Evolutionary conservation across 2,113 vertebrate species (phyloP).

Genomic region (Ptychochromis oligacanthus): DNA sequence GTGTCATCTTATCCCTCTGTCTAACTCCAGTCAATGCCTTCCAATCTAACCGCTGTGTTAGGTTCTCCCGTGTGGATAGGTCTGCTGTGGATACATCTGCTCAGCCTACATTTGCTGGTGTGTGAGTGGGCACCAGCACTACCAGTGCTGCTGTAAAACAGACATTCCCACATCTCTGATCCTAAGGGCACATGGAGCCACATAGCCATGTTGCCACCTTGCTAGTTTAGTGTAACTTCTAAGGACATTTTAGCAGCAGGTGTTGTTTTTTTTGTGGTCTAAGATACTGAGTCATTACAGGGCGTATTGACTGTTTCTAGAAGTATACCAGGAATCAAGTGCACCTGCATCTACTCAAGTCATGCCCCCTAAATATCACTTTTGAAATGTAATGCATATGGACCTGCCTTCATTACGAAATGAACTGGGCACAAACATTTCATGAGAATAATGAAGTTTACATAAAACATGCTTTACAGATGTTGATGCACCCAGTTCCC

Average conservation of each 20-base stretch:
- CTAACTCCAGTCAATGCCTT: not conserved
- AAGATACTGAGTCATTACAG: not conserved
- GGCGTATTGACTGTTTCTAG: no score
- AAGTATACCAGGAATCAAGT: no score
- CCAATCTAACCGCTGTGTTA: not conserved
- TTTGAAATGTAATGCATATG: not conserved
- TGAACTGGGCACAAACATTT: not conserved
- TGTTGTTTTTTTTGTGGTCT: not conserved
- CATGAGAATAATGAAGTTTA: not conserved
- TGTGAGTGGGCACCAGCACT: not conserved
- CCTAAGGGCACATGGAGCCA: not conserved
- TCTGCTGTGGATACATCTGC: not conserved
- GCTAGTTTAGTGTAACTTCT: not conserved
- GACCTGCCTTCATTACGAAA: not conserved
- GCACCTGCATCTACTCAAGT: not conserved
- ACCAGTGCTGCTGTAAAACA: no score
- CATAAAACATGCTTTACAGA: not conserved
- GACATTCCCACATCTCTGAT: not conserved
- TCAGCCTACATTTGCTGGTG: not conserved
- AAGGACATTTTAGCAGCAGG: not conserved
- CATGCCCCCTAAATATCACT: not conserved
- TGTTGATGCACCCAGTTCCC: not conserved
- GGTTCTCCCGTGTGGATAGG: not conserved
- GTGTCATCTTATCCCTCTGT: constrained; percentile 26
- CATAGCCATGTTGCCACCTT: not conserved